A percentile compares a stretch with the other conserved stretches of the same genome.
Evolutionary conservation across 2,797 vertebrate genomes (phyloP).

Genomic region (Halcyon leucocephala): DNA sequence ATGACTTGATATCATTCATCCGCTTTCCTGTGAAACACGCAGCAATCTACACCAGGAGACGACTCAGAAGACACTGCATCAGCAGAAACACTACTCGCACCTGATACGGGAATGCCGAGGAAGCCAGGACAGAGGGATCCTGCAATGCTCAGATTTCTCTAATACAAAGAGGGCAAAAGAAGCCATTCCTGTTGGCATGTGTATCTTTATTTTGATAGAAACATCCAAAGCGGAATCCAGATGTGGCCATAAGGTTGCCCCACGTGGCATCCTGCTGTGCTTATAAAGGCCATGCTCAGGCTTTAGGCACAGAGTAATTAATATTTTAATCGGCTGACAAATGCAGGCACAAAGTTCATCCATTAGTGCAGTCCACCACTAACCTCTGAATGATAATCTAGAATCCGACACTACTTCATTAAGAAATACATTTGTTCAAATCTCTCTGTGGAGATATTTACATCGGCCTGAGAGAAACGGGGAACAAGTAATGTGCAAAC

Average conservation of each 20-base stretch:
- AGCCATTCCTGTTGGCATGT: constrained; percentile 48
- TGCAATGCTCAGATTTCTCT: constrained; percentile 41
- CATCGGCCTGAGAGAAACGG: neutral
- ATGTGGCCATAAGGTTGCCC: neutral
- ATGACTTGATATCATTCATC: constrained; percentile 76
- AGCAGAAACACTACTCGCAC: constrained; percentile 73
- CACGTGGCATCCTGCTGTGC: constrained; percentile 69
- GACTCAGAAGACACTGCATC: constrained; percentile 74
- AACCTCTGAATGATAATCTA: constrained; percentile 79
- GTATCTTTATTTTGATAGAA: constrained; percentile 75
- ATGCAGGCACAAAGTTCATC: constrained; percentile 81
- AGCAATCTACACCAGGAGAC: constrained; percentile 63
- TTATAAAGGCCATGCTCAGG: constrained; percentile 73
- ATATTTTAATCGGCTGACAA: constrained; percentile 86
- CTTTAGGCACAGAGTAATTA: constrained; percentile 83
- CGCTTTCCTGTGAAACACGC: constrained; percentile 70
- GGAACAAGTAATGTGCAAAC: neutral
- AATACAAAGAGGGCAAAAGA: constrained; percentile 7
- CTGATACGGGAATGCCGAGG: constrained; percentile 35
- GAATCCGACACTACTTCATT: constrained; percentile 75
- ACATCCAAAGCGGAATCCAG: constrained; percentile 55
- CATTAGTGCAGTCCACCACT: constrained; percentile 74
- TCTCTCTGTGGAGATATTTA: neutral
- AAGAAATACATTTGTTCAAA: constrained; percentile 55
- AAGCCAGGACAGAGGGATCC: constrained; percentile 49